These are phyloP conservation scores for Tarsius wallacei DNA, from an alignment of 2,797 vertebrate species.

Conservation along the genomic window DNA sequence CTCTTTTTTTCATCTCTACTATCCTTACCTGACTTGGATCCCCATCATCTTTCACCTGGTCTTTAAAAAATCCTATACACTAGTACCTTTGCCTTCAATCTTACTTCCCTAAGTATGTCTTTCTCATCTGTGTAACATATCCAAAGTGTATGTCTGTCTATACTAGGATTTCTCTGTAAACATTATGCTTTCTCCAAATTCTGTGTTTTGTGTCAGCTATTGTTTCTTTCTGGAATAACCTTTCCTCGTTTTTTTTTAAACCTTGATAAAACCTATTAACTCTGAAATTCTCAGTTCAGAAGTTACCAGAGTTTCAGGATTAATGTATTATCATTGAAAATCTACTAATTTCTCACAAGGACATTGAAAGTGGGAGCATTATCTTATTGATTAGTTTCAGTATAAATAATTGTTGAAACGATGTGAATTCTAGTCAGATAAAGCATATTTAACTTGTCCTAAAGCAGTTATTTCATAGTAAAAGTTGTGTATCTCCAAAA, in stretches of 20 bases:
- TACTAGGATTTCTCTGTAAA: not conserved
- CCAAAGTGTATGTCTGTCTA: not conserved
- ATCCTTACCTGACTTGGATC: not conserved
- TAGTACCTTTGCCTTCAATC: not conserved
- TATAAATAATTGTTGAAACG: slow-evolving; percentile 50
- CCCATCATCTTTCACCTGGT: not conserved
- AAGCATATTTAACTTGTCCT: slow-evolving; percentile 44
- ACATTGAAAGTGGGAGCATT: not conserved
- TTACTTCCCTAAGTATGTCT: not conserved
- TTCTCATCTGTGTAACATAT: not conserved
- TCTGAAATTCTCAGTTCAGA: not conserved
- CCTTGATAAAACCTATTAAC: not conserved
- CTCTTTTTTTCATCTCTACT: not conserved
- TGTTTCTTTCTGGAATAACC: not conserved
- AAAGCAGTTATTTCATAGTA: not conserved
- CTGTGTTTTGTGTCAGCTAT: not conserved
- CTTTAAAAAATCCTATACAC: too few species aligned
- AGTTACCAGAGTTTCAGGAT: not conserved
- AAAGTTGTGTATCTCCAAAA: slow-evolving; percentile 30
- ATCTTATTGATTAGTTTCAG: slow-evolving; percentile 19
- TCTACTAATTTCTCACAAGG: not conserved
- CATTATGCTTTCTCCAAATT: not conserved
- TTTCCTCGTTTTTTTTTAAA: not conserved
- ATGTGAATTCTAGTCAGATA: slow-evolving; percentile 9
- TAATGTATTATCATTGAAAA: not conserved